A percentile compares a stretch with the other conserved stretches of the same genome.
phyloP scores from a whole-genome alignment of 2,797 vertebrate species.

The Ctenochaetus hawaiiensis region DNA sequence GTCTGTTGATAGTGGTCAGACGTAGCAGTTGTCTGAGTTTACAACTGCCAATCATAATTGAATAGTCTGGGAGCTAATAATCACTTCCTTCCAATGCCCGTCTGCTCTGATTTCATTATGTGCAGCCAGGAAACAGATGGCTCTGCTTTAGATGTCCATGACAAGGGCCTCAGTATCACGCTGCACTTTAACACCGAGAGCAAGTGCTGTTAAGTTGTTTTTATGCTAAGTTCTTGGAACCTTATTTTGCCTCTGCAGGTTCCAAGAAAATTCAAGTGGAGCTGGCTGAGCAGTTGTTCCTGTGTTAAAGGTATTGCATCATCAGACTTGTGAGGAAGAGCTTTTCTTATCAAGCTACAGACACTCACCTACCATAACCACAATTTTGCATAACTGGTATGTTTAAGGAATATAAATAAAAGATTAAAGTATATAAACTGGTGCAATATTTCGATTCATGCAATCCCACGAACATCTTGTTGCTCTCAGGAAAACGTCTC shows the following conservation, averaged over 20 bases:
- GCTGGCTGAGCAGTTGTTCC: background rate
- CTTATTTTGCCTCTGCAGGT: background rate
- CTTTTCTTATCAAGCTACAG: background rate
- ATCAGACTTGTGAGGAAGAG: constrained; percentile 7
- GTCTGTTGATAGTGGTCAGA: constrained; percentile 7
- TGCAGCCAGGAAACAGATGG: constrained; percentile 21
- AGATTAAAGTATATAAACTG: background rate
- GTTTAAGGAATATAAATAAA: background rate
- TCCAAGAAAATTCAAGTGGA: background rate
- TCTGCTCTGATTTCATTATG: constrained; percentile 47
- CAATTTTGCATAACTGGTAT: background rate
- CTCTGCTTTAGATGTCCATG: background rate
- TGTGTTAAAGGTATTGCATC: background rate
- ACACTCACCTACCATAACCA: background rate
- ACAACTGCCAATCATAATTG: constrained; percentile 54
- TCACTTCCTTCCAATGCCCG: constrained; percentile 28
- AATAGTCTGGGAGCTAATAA: constrained; percentile 31
- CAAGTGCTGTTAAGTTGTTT: background rate
- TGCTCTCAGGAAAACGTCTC: background rate
- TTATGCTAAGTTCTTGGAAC: background rate
- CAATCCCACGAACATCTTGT: background rate
- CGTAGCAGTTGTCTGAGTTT: constrained; percentile 46
- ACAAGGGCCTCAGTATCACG: background rate
- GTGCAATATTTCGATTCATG: too few relatives aligned
- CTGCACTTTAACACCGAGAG: background rate